Conservation (phyloP, 2,888 invertebrate species). For the Leucophenga montana region DNA sequence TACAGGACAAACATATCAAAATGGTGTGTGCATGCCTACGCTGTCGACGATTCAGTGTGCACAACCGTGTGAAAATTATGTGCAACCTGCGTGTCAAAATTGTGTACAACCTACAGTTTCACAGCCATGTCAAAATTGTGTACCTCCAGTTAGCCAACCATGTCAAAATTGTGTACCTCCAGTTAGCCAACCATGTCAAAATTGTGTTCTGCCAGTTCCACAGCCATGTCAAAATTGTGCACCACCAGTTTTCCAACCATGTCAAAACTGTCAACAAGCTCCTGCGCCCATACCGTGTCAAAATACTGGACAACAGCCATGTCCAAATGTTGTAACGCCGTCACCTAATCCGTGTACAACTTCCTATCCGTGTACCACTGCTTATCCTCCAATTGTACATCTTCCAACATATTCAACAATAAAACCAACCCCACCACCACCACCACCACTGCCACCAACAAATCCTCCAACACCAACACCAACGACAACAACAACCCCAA, state of each 20-base stretch:
- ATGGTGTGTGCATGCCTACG: not conserved
- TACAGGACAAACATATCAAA: constrained; percentile 35
- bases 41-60: not conserved
- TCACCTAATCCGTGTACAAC: not conserved
- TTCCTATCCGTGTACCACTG: not conserved
- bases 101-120: not conserved
- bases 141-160: not conserved
- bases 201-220: constrained; percentile 6
- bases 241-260: constrained; percentile 11
- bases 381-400: too few relatives aligned
- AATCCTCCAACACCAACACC: constrained; percentile 22
- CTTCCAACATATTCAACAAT: too few relatives aligned
- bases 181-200: constrained; percentile 7
- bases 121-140: constrained; percentile 20
- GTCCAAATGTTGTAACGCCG: not conserved
- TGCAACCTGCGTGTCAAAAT: too few relatives aligned
- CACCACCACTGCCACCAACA: not conserved
- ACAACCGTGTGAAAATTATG: not conserved
- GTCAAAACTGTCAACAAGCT: constrained; percentile 8
- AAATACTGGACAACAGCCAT: not conserved
- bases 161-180: not conserved
- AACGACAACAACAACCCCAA: constrained; percentile 15
- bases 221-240: constrained; percentile 20
- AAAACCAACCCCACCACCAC: too few relatives aligned
- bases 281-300: not conserved